Percentiles rank a stretch among this genome's conserved stretches.
These are phyloP conservation scores for Poecilia latipinna DNA, from an alignment of 2,113 vertebrate species.

Conservation along the genomic window DNA sequence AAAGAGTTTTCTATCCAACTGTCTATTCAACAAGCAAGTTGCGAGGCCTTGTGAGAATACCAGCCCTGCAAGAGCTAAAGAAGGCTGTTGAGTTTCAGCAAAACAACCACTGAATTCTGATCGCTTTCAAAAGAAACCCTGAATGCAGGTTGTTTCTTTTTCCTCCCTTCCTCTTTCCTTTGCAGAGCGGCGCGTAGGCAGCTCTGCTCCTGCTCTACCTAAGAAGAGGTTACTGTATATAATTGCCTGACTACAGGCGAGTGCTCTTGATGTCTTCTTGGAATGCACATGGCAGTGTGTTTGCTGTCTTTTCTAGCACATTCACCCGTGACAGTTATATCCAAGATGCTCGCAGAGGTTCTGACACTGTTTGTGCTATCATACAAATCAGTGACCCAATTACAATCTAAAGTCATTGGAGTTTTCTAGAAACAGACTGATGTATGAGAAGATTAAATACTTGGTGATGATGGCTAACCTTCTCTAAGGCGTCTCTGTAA, in stretches of 20 bases:
- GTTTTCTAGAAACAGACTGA: conserved; percentile 5
- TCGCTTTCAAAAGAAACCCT: conserved; percentile 17
- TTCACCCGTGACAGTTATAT: not conserved
- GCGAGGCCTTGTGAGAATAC: not conserved
- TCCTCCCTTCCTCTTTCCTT: conserved; percentile 17
- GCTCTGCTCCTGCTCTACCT: conserved; percentile 24
- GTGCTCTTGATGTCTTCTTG: conserved; percentile 8
- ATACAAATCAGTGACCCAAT: conserved; percentile 38
- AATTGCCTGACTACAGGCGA: conserved; percentile 28
- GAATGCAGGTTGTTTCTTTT: conserved; percentile 11
- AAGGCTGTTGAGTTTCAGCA: not conserved
- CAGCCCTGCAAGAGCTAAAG: not conserved
- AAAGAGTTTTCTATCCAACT: not conserved
- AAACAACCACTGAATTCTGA: conserved; percentile 24
- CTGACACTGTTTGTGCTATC: conserved; percentile 4
- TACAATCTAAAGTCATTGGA: conserved; percentile 26
- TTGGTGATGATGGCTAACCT: not conserved
- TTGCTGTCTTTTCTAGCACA: not conserved
- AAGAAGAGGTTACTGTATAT: conserved; percentile 6
- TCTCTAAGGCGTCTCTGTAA: not conserved
- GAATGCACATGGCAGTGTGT: not conserved
- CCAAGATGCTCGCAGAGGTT: not conserved
- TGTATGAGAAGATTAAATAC: not conserved
- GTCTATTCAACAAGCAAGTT: not conserved
- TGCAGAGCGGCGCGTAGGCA: conserved; percentile 34